Evolutionary conservation across 2,888 invertebrate species (phyloP), one percentile per base, ranked within the genome.

Genomic region (Drosophila cognata): DNA sequence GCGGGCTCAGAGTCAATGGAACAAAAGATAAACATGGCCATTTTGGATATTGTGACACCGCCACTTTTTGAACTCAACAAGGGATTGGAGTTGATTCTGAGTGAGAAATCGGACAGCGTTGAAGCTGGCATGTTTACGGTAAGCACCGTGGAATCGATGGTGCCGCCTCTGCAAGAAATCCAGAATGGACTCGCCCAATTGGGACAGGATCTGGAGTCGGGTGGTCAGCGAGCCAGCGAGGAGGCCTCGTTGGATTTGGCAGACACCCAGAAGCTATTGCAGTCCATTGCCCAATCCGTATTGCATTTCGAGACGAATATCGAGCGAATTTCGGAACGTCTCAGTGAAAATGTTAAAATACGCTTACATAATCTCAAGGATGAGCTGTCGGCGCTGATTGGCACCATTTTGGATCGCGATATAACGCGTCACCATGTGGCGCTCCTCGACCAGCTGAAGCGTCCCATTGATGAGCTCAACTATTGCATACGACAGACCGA

Each of bases 1-100:
- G 84, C 85, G 0, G 91, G 89, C 0, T 80, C 82, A 13, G 92
- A 92, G 51, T 90, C 91, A 0, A 76, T 93, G 52, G 93, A 93
- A 50, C 92, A 93, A 57, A 93, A 93, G 78, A 91, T 95, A 62
- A 95, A 95, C 79, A 94, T 95, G 68, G 94, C 95, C 65, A 94
- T 96, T 38, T 94, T 96, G 64, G 95, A 96, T 86, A 94, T 94
- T 61, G 94, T 96, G 0, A 94, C 95, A 81, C 94, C 95, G 21
- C 95, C 96, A 0, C 93, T 96, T n/a, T 93, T 95, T 63, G 95
- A 96, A 89, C 91, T 96, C 8, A 94, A 95, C 73, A 94, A 94
- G 84, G 94, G 94, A 0, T 93, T 96, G 75, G 95, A 96, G 92
- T 84, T 91, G 60, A 94, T 90, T 91, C 93, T 82, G 69, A 93